Base-by-base conservation (phyloP, 2,888 invertebrate species). In the Agriopis aurantiaria region DNA sequence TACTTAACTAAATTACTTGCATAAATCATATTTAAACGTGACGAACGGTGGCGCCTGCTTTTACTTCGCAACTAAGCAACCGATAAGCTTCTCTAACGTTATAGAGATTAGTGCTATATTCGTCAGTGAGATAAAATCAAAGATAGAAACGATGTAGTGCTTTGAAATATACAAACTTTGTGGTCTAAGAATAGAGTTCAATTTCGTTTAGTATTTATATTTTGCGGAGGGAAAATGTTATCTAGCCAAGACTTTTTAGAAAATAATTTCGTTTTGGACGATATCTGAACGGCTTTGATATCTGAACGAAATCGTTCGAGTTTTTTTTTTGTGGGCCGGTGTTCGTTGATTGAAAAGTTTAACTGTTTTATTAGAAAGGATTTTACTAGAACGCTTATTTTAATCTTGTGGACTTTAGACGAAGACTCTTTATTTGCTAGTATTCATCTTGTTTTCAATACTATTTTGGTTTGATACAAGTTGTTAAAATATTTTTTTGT, bases 21-120 rank as follows among this genome's bases (percentile, higher is more conserved):
- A 93, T 93, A 93, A 93, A 93, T 93, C 93, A 93, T 93, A 93
- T 93, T 91, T 91, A 90, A 92, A 92, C 91, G 92, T 92, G 91
- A 92, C 88, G 91, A 92, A 81, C 85, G 83, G 81, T 78, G 82
- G 84, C 86, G 85, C 85, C 84, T 81, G 69, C 72, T 71, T 76
- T 71, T 74, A 78, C 82, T 83, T 76, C 76, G 65, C 68, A 73
- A 71, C 69, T 62, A 46, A 73, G 63, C 79, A 82, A 72, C 71
- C 83, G 75, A 88, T 82, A 82, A 79, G 52, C 79, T 77, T 81
- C 88, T 78, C 73, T 86, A 85, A 75, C 33, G 8, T 62, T 6
- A 46, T 17, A 33, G 68, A 69, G 61, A 78, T 84, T 80, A 83
- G 80, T 77, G 67, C 56, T 76, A 81, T 77, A 82, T 80, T 87